Percentiles rank a stretch among this genome's conserved stretches.
Conservation (phyloP, 2,797 vertebrate species). For the Manis pentadactyla region DNA sequence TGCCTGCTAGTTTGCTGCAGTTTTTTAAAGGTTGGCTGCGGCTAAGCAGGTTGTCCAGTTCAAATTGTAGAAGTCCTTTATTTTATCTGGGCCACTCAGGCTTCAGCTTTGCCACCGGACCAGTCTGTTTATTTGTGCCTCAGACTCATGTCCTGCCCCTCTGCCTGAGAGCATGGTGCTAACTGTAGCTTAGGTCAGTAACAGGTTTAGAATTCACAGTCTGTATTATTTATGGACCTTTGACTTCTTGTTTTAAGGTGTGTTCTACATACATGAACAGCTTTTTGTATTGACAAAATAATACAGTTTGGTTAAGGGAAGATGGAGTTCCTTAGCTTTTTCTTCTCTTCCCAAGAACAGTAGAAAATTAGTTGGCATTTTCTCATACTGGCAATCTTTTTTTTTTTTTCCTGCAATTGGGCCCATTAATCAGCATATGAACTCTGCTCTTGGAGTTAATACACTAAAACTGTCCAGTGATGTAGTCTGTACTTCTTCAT, state of each 20-base stretch:
- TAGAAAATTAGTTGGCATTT: neutral
- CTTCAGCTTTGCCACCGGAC: neutral
- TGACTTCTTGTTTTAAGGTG: neutral
- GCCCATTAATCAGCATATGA: neutral
- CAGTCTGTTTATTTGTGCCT: neutral
- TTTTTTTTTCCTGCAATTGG: neutral
- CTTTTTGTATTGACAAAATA: neutral
- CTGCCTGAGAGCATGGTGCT: neutral
- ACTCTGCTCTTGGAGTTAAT: neutral
- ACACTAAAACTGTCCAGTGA: neutral
- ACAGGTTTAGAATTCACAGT: neutral
- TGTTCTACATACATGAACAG: neutral
- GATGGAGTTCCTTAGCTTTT: neutral
- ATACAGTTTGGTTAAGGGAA: neutral
- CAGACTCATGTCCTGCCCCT: neutral
- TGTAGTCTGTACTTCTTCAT: neutral
- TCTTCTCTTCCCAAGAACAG: neutral
- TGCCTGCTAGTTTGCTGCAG: neutral
- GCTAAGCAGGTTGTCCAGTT: neutral
- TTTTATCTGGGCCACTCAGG: neutral
- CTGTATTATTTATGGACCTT: neutral
- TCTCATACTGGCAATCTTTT: neutral
- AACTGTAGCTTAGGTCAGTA: neutral
- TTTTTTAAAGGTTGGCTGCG: neutral
- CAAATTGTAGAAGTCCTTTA: neutral